Evolutionary conservation across 1,140 invertebrate species (phyloP).

Genomic region (Tetramorium parvispinum): DNA sequence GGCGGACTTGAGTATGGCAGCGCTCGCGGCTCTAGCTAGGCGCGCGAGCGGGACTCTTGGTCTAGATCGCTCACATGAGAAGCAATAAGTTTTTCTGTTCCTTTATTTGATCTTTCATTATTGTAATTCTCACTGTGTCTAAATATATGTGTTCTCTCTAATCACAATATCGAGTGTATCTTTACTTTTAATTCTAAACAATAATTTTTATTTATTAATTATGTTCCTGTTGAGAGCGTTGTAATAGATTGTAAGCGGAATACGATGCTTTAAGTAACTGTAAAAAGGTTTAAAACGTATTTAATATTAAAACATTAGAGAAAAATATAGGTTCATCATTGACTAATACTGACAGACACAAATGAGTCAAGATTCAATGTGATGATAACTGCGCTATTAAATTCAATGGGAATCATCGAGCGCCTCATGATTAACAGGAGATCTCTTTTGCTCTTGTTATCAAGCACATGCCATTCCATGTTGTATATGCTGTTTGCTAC

Average conservation of each 20-base stretch:
- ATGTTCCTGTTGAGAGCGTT: constrained; percentile 13
- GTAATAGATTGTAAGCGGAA: constrained; percentile 68
- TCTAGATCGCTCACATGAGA: no score
- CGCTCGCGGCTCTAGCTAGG: no score
- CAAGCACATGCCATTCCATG: constrained; percentile 64
- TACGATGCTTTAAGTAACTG: constrained; percentile 72
- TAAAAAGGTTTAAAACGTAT: constrained; percentile 27
- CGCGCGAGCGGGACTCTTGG: no score
- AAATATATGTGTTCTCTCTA: no score
- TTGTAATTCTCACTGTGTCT: no score
- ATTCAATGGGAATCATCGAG: constrained; percentile 56
- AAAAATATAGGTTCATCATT: neutral
- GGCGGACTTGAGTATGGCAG: no score
- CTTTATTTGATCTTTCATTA: no score
- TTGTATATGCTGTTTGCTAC: constrained; percentile 52
- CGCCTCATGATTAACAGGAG: constrained; percentile 65
- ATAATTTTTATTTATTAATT: neutral
- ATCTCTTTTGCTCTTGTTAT: constrained; percentile 40
- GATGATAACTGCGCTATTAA: constrained; percentile 59
- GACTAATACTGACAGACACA: constrained; percentile 61
- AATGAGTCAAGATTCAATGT: constrained; percentile 69
- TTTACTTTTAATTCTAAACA: no score
- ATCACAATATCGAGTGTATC: no score
- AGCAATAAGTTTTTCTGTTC: no score
- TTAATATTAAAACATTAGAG: neutral